Base-by-base conservation (phyloP, 1,140 invertebrate genomes). In the Scylla paramamosain region DNA sequence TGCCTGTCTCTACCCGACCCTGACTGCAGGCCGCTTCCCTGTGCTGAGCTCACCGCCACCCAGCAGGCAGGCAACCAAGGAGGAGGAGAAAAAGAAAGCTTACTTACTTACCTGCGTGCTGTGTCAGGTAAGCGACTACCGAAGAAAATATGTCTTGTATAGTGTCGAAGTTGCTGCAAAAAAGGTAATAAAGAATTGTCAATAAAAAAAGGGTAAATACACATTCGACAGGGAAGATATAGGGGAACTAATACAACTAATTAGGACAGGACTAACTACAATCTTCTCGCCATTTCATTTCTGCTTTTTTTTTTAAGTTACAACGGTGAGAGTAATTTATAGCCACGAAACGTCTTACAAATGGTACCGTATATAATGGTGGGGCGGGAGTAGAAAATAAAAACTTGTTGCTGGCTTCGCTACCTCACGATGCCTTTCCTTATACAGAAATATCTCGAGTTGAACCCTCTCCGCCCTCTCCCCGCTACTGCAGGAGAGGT, bases 401-500 rank as follows among this genome's bases (percentile, higher is more conserved):
- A 77, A 77, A 77, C 67, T 77, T n/a, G 67, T 77, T 77, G 67
- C 67, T n/a, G 67, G 67, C 67, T 77, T 77, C 67, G 25, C 67
- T 77, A 77, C 67, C 67, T 77, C 67, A 77, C 67, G 67, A 77
- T 77, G 67, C 20, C 67, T 77, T 77, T 77, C 67, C 67, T 77
- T 77, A 77, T 77, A 77, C 67, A 77, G 67, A 77, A 77, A 77
- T 77, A 77, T 77, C 25, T 77, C 67, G 1, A n/a, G 67, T 77
- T 77, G 67, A 77, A 77, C 67, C 67, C 67, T 77, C 67, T 25
- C 67, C 67, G 67, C 67, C n/a, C 67, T 77, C 20, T n/a, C 67
- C n/a, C 25, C n/a, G 67, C 67, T 77, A 77, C 67, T 77, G 67
- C 67, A n/a, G 16, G 12, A n/a, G 67, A n/a, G 67, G 67, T 77